Base-by-base conservation (phyloP, 2,113 vertebrate species). In the Coracopsis vasa region DNA sequence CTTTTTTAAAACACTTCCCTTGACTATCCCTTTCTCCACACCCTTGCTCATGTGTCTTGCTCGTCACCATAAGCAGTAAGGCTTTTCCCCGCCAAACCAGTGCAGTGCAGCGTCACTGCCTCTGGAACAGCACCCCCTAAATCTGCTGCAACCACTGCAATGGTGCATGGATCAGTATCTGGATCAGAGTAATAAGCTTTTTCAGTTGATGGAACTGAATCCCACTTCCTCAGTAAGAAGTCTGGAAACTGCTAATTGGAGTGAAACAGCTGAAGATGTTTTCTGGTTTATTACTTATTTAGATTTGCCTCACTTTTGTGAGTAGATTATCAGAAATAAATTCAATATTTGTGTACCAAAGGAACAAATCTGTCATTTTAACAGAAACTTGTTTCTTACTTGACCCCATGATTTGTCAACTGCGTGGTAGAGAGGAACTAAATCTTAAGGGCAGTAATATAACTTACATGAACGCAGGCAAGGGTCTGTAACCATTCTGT, bases 1-100 rank as follows among this genome's bases (percentile, higher is more conserved):
- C 56, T 58, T 35, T 58, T 24, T 58, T 9, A 7, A 35, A 58
- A 58, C n/a, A 47, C 4, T 8, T 86, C 15, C 37, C 16, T 4
- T 73, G 82, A 33, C 53, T 80, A 9, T 47, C 8, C 4, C 16
- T 86, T 51, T 86, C 35, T 78, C 27, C 9, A 24, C 16, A 35
- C n/a, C 13, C 13, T 78, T 3, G 0, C 37, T 91, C 12, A 7
- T 18, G 33, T 0, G 0, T 65, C 69, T 58, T 80, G 23, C 28
- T 86, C 39, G 31, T 85, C 42, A 41, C 47, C 5, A 7, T 61
- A n/a, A 53, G 23, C 44, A 61, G 5, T 87, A 45, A 60, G 74
- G 39, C 12, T 80, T 89, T 58, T 65, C 25, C 17, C 8, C 2
- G 3, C 56, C 66, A 80, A 62, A 85, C 24, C 1, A 1, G 11